A percentile compares a stretch with the other conserved stretches of the same genome.
Conservation (phyloP, 2,888 invertebrate genomes). For the Rosalia funebris region DNA sequence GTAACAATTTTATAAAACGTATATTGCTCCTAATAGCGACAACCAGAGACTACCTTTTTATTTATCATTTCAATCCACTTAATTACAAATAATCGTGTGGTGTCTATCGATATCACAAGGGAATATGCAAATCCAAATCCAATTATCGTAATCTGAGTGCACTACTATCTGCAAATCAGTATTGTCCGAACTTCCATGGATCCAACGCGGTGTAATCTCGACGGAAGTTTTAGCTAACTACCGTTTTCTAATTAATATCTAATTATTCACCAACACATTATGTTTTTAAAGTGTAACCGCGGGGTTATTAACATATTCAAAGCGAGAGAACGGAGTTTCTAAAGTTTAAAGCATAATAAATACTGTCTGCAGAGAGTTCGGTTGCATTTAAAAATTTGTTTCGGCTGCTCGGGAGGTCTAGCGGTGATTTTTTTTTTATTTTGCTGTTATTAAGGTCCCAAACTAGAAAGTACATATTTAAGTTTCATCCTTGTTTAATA, state of each 20-base stretch:
- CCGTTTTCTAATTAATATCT: conserved; percentile 23
- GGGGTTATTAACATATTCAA: conserved; percentile 12
- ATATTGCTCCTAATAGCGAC: too few relatives aligned
- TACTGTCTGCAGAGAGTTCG: conserved; percentile 1
- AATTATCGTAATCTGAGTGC: conserved; percentile 28
- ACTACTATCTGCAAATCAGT: conserved; percentile 21
- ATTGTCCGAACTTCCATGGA: conserved; percentile 23
- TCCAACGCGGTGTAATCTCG: not conserved
- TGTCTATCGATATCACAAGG: conserved; percentile 3
- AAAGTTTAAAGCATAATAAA: not conserved
- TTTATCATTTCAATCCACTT: too few relatives aligned
- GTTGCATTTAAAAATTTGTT: conserved; percentile 13
- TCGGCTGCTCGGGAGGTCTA: not conserved
- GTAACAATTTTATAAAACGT: too few relatives aligned
- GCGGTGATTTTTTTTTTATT: not conserved
- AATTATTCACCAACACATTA: conserved; percentile 15
- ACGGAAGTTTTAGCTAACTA: conserved; percentile 10
- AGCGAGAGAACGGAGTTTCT: not conserved
- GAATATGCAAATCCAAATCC: conserved; percentile 23
- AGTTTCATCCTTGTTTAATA: too few relatives aligned
- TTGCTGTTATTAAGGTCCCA: too few relatives aligned
- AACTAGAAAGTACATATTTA: too few relatives aligned
- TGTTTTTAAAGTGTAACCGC: conserved; percentile 23
- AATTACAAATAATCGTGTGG: conserved; percentile 4
- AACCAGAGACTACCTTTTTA: too few relatives aligned